Base-by-base conservation (phyloP, 2,797 vertebrate genomes). In the Poeciliopsis gracilis region DNA sequence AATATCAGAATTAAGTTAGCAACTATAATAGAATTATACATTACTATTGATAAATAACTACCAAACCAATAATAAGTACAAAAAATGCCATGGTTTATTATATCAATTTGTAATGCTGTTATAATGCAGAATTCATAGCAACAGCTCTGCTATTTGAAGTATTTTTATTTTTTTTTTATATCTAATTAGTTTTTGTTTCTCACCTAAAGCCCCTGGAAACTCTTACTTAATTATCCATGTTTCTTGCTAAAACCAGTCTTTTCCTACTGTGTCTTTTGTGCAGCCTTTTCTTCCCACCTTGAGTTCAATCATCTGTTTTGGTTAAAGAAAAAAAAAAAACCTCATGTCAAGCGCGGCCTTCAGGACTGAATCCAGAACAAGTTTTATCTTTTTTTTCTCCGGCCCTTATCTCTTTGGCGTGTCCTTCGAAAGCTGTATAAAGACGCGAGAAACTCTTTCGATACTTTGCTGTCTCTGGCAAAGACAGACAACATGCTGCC, bases 361-460 rank as follows among this genome's bases (percentile, higher is more conserved):
- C 72, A 57, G 70, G 74, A 76, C 57, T 82, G 82, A 87, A 88
- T 90, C 84, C 76, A 79, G 82, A 88, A 53, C 38, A 61, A 66
- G 72, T 80, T 83, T 80, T 95, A 92, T 95, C 95, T 93, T 84
- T 76, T 36, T 72, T 74, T 23, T 83, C 83, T 55, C 4, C 4
- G 38, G 72, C 77, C 36, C 92, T 95, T 96, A 95, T 96, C 96
- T 93, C 70, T 20, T 38, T 12, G 10, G 33, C 67, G 43, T 5
- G 93, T 94, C 96, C 96, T 97, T 95, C 95, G 49, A 25, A 3
- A 1, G 30, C 0, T 46, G 10, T 96, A 96, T 97, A 97, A 96
- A 96, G 83, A 72, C 75, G 0, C 0, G 13, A 20, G 2, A 33
- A 28, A n/a, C 5, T 3, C 55, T 75, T 53, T n/a, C 30, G 51